These are phyloP conservation scores for Macrobrachium nipponense DNA, from an alignment of 1,140 invertebrate genomes.

Conservation along the genomic window DNA sequence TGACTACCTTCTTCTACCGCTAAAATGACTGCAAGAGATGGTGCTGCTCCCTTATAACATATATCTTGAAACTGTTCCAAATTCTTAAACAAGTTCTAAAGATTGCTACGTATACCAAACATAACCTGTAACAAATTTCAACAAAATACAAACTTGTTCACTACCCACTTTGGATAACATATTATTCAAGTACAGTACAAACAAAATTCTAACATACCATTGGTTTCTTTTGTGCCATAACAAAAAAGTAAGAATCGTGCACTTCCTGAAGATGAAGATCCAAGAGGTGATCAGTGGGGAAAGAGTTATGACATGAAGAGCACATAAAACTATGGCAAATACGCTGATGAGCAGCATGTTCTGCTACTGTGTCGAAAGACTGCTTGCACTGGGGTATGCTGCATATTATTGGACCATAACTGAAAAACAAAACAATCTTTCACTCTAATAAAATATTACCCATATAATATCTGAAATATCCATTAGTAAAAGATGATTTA, in stretches of 20 bases:
- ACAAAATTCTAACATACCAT: conserved; percentile 23
- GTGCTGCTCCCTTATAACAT: too few relatives aligned
- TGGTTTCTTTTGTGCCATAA: conserved; percentile 44
- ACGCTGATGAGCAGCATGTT: conserved; percentile 43
- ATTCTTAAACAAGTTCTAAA: too few relatives aligned
- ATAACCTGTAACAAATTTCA: not conserved
- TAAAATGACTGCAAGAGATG: too few relatives aligned
- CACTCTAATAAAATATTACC: too few relatives aligned
- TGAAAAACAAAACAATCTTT: not conserved
- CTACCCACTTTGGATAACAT: not conserved
- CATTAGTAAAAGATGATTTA: too few relatives aligned
- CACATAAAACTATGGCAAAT: conserved; percentile 29
- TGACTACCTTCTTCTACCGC: too few relatives aligned
- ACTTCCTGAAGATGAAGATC: conserved; percentile 46
- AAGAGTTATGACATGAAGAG: conserved; percentile 27
- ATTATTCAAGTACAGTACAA: not conserved
- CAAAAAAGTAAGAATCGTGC: conserved; percentile 41
- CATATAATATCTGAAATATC: too few relatives aligned
- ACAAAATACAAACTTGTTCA: conserved; percentile 3
- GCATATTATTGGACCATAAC: conserved; percentile 32
- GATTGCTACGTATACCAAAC: too few relatives aligned
- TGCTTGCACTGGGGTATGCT: conserved; percentile 25
- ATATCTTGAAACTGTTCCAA: too few relatives aligned
- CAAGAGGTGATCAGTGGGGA: conserved; percentile 36
- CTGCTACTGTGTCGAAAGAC: conserved; percentile 23